Evolutionary conservation across 2,888 invertebrate species (phyloP).

Genomic region (Pherbina coryleti): DNA sequence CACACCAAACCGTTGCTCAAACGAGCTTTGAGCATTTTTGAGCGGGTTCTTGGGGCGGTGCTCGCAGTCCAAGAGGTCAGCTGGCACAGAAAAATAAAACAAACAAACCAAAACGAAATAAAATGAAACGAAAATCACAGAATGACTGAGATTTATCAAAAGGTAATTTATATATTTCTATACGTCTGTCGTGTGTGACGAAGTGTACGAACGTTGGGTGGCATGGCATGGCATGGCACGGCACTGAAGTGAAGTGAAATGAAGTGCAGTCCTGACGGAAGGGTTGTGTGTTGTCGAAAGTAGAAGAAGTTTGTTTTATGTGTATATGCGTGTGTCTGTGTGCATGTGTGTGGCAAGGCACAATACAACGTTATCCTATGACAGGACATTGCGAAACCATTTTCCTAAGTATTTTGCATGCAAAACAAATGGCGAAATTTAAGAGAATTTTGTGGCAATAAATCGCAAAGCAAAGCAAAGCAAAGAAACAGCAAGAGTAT

Average conservation of each 20-base stretch:
- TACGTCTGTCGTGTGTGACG: constrained; percentile 19
- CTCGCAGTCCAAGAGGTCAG: too few relatives aligned
- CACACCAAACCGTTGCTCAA: not conserved
- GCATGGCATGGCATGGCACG: not conserved
- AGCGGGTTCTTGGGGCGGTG: too few relatives aligned
- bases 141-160: constrained; percentile 69
- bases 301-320: not conserved
- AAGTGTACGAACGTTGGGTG: not conserved
- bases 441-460: constrained; percentile 66
- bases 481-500: not conserved
- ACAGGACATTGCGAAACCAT: constrained; percentile 27
- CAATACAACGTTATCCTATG: not conserved
- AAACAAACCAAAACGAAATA: constrained; percentile 40
- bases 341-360: not conserved
- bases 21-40: not conserved
- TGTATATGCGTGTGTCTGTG: too few relatives aligned
- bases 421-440: constrained; percentile 59
- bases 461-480: constrained; percentile 55
- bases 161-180: constrained; percentile 68
- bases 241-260: too few relatives aligned
- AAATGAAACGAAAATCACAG: constrained; percentile 42
- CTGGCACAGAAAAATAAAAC: not conserved
- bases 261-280: too few relatives aligned
- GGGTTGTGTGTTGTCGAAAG: too few relatives aligned
- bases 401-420: constrained; percentile 42